Conservation (phyloP, 2,888 invertebrate species). For the Drosophila robusta region DNA sequence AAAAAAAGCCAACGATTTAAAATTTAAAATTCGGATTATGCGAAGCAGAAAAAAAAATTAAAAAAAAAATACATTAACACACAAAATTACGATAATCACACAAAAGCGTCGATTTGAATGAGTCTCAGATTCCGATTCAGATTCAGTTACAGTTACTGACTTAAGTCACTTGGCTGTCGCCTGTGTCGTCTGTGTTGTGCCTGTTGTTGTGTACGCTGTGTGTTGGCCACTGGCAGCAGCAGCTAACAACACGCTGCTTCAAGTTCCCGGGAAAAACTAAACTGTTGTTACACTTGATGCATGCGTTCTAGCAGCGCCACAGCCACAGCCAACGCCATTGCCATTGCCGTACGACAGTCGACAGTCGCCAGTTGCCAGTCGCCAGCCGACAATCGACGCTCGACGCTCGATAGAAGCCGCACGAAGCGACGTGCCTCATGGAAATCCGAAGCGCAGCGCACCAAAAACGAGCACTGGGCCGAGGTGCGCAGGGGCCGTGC, state of each 20-base stretch:
- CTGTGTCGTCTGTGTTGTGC: background rate
- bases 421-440: conserved; percentile 21
- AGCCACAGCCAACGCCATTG: conserved; percentile 19
- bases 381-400: conserved; percentile 9
- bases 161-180: background rate
- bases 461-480: conserved; percentile 13
- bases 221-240: conserved; percentile 42
- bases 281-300: conserved; percentile 86
- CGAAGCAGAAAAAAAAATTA: conserved; percentile 16
- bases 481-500: conserved; percentile 18
- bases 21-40: conserved; percentile 14
- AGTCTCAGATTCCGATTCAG: conserved; percentile 19
- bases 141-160: conserved; percentile 8
- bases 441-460: conserved; percentile 19
- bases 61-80: conserved; percentile 24
- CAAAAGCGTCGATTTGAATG: conserved; percentile 16
- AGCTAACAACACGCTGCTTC: conserved; percentile 77
- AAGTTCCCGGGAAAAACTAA: conserved; percentile 86
- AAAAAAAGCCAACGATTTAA: conserved; percentile 10
- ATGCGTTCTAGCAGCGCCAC: conserved; percentile 62
- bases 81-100: conserved; percentile 15
- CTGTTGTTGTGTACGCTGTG: conserved; percentile 19
- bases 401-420: conserved; percentile 16
- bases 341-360: conserved; percentile 25
- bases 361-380: conserved; percentile 18